phyloP scores from a whole-genome alignment of 2,797 vertebrate genomes.

The Pogonophryne albipinna region DNA sequence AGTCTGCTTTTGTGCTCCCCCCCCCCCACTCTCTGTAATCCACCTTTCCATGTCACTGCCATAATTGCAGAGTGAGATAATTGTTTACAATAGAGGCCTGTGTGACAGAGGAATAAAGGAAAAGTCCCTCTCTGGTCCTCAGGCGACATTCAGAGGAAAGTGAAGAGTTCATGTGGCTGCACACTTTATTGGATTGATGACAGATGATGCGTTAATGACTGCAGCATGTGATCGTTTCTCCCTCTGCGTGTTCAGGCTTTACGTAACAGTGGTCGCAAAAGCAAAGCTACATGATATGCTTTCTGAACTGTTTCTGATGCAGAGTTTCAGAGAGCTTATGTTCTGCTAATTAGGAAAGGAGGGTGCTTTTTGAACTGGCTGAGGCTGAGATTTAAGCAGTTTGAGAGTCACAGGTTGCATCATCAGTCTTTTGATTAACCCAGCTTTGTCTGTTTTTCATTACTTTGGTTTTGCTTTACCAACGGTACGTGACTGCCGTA shows the following conservation, averaged over 20 bases:
- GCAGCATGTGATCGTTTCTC: constrained; percentile 51
- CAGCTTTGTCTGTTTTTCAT: background rate
- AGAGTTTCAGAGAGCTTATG: constrained; percentile 14
- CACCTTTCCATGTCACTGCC: constrained; percentile 53
- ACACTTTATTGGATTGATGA: constrained; percentile 64
- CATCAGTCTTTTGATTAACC: background rate
- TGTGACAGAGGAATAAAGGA: constrained; percentile 36
- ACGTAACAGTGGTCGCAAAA: constrained; percentile 44
- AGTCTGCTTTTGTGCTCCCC: constrained; percentile 45
- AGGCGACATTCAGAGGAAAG: constrained; percentile 50
- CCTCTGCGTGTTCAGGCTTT: constrained; percentile 20
- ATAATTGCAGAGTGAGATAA: constrained; percentile 64
- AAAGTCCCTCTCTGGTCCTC: constrained; percentile 56
- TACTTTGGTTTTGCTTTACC: too few species aligned
- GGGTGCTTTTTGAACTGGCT: background rate
- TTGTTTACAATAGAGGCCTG: constrained; percentile 53
- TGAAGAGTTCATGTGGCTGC: constrained; percentile 46
- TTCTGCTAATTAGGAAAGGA: background rate
- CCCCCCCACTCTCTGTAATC: constrained; percentile 50
- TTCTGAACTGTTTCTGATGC: constrained; percentile 7
- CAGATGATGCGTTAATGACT: constrained; percentile 69
- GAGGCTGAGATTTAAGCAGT: background rate
- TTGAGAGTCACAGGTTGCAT: background rate
- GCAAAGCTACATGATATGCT: constrained; percentile 35
- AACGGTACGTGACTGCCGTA: too few species aligned